A percentile compares a stretch with the other conserved stretches of the same genome.
phyloP scores from a whole-genome alignment of 2,797 vertebrate genomes.

The Monodelphis domestica region DNA sequence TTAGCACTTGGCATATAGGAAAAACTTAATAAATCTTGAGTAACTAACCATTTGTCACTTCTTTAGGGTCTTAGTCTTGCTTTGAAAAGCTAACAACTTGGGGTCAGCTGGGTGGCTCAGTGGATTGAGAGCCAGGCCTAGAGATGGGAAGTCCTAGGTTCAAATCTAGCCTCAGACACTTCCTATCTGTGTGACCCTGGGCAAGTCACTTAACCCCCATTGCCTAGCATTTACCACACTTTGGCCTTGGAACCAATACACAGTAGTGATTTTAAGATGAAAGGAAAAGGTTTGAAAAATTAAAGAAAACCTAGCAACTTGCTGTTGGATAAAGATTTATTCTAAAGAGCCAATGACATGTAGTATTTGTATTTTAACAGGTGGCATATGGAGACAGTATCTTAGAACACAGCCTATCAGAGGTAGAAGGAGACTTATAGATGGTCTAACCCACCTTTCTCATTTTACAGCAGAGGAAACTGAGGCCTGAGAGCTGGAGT shows the following conservation, averaged over 20 bases:
- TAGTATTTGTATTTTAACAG: not conserved
- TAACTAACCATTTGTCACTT: not conserved
- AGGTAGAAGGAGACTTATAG: not conserved
- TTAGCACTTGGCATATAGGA: not conserved
- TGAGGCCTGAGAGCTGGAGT: not conserved
- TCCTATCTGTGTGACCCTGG: too few relatives aligned
- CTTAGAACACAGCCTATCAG: not conserved
- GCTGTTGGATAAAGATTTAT: not conserved
- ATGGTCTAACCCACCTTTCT: not conserved
- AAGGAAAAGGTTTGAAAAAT: too few relatives aligned
- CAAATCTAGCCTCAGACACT: too few relatives aligned
- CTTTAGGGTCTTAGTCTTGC: not conserved
- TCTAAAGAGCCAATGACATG: not conserved
- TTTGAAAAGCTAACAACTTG: not conserved
- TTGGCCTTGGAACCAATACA: too few relatives aligned
- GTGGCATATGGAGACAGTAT: not conserved
- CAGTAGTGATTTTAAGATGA: too few relatives aligned
- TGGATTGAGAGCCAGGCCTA: too few relatives aligned
- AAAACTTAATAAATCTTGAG: not conserved
- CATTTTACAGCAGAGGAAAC: not conserved
- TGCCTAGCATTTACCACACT: too few relatives aligned
- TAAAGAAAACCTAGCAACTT: not conserved
- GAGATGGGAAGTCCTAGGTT: too few relatives aligned
- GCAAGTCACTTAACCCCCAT: too few relatives aligned
- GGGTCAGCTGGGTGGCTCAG: too few relatives aligned